A percentile compares a stretch with the other conserved stretches of the same genome.
Conservation (phyloP, 2,113 vertebrate genomes). For the Semicossyphus pulcher region DNA sequence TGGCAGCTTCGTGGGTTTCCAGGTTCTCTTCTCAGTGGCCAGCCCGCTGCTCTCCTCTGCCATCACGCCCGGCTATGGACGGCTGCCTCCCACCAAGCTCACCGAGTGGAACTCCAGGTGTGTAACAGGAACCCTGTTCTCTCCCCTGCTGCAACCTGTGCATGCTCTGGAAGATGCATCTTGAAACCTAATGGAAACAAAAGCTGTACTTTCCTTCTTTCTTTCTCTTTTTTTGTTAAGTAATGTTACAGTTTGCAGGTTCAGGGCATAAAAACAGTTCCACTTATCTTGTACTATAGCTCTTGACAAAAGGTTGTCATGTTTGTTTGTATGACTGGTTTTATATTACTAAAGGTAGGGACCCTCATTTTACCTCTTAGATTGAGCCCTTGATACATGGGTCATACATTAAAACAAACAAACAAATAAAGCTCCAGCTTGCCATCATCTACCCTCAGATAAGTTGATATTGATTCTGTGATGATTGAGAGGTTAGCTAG, state of each 20-base stretch:
- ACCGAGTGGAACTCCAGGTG: conserved; percentile 89
- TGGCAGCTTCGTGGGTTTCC: conserved; percentile 84
- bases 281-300: neutral
- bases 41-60: conserved; percentile 78
- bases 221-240: neutral
- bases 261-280: neutral
- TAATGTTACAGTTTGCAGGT: neutral
- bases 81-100: conserved; percentile 75
- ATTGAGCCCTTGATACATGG: no score
- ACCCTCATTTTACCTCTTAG: no score
- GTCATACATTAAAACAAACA: no score
- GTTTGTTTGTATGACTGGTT: no score
- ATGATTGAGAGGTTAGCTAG: no score
- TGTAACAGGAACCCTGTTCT: conserved; percentile 18
- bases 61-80: conserved; percentile 72
- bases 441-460: no score
- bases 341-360: no score
- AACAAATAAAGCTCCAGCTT: no score
- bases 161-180: no score
- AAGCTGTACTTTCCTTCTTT: neutral
- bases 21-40: conserved; percentile 82
- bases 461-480: no score
- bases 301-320: no score
- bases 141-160: neutral
- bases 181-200: no score